Conservation (phyloP, 2,888 invertebrate genomes). For the Diaprepes abbreviatus region DNA sequence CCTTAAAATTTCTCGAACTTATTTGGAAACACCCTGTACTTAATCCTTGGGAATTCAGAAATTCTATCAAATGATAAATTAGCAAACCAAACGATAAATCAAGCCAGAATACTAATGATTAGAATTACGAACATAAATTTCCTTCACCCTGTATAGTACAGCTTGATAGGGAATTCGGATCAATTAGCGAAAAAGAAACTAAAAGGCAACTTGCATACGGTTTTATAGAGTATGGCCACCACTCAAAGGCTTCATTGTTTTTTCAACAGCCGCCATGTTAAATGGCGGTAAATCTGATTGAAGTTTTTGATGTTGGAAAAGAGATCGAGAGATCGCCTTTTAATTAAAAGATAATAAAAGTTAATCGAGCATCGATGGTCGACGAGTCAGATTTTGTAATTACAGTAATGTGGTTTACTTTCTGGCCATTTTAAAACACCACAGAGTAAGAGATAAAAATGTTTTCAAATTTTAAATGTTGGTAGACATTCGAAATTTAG, state of each 20-base stretch:
- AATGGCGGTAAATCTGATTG: slow-evolving; percentile 24
- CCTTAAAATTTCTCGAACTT: too few relatives aligned
- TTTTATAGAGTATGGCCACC: not conserved
- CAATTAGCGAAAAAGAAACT: slow-evolving; percentile 6
- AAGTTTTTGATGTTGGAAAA: slow-evolving; percentile 29
- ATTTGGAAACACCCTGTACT: too few relatives aligned
- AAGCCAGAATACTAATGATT: too few relatives aligned
- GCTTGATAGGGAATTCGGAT: not conserved
- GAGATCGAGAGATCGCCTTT: slow-evolving; percentile 3
- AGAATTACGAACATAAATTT: too few relatives aligned
- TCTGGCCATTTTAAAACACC: not conserved
- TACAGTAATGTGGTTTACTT: not conserved
- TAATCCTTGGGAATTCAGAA: too few relatives aligned
- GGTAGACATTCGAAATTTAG: too few relatives aligned
- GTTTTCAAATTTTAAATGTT: too few relatives aligned
- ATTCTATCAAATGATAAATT: too few relatives aligned
- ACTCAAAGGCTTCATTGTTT: slow-evolving; percentile 28
- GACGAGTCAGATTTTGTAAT: not conserved
- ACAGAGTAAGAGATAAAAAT: too few relatives aligned
- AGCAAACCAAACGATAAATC: too few relatives aligned
- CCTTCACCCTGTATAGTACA: too few relatives aligned
- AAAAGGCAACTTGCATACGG: not conserved
- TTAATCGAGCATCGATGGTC: slow-evolving; percentile 13
- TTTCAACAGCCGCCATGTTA: slow-evolving; percentile 11
- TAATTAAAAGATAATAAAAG: slow-evolving; percentile 15